phyloP scores from a whole-genome alignment of 2,888 invertebrate genomes.

The Acleris emargana region DNA sequence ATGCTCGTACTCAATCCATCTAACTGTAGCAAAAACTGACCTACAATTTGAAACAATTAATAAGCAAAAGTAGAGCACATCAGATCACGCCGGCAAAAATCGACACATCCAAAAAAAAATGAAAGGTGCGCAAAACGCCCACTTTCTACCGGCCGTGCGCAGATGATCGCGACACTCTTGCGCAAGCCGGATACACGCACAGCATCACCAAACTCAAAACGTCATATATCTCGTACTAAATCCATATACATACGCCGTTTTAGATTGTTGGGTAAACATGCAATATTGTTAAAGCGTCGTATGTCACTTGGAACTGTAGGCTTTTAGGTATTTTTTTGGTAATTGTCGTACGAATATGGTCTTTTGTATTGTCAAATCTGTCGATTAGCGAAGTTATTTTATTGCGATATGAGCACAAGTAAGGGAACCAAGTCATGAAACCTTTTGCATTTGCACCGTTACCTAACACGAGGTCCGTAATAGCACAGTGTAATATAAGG shows the following conservation, averaged over 20 bases:
- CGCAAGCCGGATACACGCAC: constrained; percentile 64
- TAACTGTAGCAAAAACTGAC: no score
- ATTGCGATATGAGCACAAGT: constrained; percentile 3
- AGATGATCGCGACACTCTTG: constrained; percentile 51
- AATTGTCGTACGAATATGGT: constrained; percentile 4
- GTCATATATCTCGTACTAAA: constrained; percentile 9
- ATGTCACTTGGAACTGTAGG: no score
- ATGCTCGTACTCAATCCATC: no score
- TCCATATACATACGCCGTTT: constrained; percentile 9
- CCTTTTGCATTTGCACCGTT: neutral
- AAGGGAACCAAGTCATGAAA: constrained; percentile 9
- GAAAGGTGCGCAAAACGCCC: constrained; percentile 47
- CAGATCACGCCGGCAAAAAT: constrained; percentile 20
- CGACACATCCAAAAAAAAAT: constrained; percentile 29
- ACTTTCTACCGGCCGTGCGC: constrained; percentile 54
- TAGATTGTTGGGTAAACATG: neutral
- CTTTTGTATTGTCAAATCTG: constrained; percentile 15
- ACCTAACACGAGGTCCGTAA: neutral
- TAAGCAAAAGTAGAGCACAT: constrained; percentile 1
- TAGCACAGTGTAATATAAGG: no score
- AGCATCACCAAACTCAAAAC: neutral
- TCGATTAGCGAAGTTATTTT: constrained; percentile 23
- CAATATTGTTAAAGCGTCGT: no score
- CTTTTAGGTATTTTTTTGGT: neutral
- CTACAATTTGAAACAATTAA: neutral